Percentiles rank a stretch among this genome's conserved stretches.
Evolutionary conservation across 2,888 invertebrate species (phyloP).

Genomic region (Chrysodeixis includens): DNA sequence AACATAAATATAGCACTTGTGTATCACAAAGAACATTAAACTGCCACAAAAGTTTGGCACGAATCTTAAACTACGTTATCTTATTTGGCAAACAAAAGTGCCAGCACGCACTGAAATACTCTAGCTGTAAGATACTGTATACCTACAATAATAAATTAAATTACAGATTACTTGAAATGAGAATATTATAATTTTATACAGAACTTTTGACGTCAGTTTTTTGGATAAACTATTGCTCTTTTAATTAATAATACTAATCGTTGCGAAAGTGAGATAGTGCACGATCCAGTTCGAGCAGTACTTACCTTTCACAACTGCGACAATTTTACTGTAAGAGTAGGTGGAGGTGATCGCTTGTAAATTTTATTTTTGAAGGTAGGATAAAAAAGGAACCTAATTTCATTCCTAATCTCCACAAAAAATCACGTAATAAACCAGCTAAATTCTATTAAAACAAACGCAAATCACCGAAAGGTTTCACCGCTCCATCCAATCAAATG

Average conservation of each 20-base stretch:
- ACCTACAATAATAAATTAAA: conserved; percentile 10
- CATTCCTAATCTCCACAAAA: neutral
- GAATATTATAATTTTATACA: too few species aligned
- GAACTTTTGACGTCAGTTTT: too few species aligned
- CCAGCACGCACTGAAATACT: conserved; percentile 20
- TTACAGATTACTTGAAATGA: neutral
- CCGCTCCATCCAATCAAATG: conserved; percentile 14
- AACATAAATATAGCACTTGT: neutral
- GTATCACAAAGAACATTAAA: conserved; percentile 1
- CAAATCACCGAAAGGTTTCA: neutral
- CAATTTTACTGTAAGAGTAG: too few species aligned
- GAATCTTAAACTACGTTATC: conserved; percentile 10
- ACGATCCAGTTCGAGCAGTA: too few species aligned
- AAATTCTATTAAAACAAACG: neutral
- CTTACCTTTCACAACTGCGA: too few species aligned
- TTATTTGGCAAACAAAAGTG: conserved; percentile 14
- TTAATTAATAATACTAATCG: too few species aligned
- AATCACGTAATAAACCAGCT: neutral
- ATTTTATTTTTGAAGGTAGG: too few species aligned
- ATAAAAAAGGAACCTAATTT: neutral
- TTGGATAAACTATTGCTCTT: too few species aligned
- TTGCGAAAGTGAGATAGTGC: too few species aligned
- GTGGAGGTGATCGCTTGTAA: too few species aligned
- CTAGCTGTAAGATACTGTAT: conserved; percentile 22
- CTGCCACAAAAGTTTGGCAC: conserved; percentile 2